Evolutionary conservation across 2,888 invertebrate species (phyloP).

Genomic region (Cheilosia pagana): DNA sequence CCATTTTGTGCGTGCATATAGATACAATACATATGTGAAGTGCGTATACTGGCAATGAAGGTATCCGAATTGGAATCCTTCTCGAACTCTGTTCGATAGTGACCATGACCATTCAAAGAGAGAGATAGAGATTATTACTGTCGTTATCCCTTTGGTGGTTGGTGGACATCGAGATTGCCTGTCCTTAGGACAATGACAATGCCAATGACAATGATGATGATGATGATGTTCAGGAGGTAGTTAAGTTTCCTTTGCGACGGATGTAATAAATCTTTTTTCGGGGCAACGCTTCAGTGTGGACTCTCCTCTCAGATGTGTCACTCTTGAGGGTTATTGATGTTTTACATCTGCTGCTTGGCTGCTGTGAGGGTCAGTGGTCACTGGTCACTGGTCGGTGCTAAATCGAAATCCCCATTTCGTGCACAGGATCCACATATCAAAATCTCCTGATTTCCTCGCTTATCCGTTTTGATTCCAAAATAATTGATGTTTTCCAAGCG

Average conservation of each 20-base stretch:
- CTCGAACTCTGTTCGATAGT: constrained; percentile 9
- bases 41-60: constrained; percentile 22
- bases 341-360: constrained; percentile 70
- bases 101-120: constrained; percentile 34
- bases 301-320: constrained; percentile 65
- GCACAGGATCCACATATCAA: constrained; percentile 70
- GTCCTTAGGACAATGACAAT: constrained; percentile 64
- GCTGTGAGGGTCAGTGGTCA: constrained; percentile 22
- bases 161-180: constrained; percentile 28
- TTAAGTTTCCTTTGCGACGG: constrained; percentile 30
- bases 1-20: constrained; percentile 54
- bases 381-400: constrained; percentile 36
- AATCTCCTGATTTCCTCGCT: constrained; percentile 69
- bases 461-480: constrained; percentile 74
- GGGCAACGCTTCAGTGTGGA: constrained; percentile 46
- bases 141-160: constrained; percentile 56
- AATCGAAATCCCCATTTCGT: constrained; percentile 64
- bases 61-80: constrained; percentile 63
- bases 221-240: constrained; percentile 56
- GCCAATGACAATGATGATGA: constrained; percentile 38
- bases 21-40: constrained; percentile 13
- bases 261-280: constrained; percentile 69
- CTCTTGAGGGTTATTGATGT: constrained; percentile 74
- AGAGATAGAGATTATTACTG: constrained; percentile 50
- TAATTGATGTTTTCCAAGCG: constrained; percentile 70